Evolutionary conservation across 2,888 invertebrate genomes (phyloP).

Genomic region (Sympetrum striolatum): DNA sequence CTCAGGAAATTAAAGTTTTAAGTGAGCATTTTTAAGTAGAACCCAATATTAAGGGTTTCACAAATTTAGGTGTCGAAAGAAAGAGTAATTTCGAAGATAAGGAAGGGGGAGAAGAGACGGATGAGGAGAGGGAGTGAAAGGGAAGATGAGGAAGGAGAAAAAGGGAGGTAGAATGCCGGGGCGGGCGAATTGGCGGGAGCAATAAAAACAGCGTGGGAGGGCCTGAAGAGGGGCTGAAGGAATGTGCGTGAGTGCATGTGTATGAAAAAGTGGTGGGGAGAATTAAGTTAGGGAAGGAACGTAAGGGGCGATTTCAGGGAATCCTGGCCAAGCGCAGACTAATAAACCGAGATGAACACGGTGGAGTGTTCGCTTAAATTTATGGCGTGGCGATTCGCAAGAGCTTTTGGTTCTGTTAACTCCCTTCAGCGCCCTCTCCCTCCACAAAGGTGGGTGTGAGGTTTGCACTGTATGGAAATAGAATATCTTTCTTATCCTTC

Average conservation of each 20-base stretch:
- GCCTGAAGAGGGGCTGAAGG: neutral
- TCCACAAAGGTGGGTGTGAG: neutral
- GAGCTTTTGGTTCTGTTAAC: neutral
- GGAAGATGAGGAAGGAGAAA: neutral
- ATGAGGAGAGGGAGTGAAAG: neutral
- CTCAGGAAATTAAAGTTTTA: too few species aligned
- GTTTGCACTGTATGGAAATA: neutral
- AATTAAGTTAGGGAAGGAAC: neutral
- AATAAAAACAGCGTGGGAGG: neutral
- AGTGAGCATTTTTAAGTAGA: too few species aligned
- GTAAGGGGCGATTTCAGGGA: neutral
- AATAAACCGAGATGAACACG: constrained; percentile 25
- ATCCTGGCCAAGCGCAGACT: neutral
- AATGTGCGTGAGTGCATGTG: neutral
- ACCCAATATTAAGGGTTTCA: too few species aligned
- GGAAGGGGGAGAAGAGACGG: neutral
- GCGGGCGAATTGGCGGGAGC: neutral
- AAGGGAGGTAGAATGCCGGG: neutral
- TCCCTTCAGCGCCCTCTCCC: neutral
- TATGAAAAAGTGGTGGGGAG: neutral
- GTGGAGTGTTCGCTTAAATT: constrained; percentile 11
- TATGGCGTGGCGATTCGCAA: constrained; percentile 3
- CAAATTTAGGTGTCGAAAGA: too few species aligned
- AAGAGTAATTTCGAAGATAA: neutral
- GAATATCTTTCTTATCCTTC: neutral